Evolutionary conservation across 2,113 vertebrate genomes (phyloP).

Genomic region (Lethenteron camtschaticum): DNA sequence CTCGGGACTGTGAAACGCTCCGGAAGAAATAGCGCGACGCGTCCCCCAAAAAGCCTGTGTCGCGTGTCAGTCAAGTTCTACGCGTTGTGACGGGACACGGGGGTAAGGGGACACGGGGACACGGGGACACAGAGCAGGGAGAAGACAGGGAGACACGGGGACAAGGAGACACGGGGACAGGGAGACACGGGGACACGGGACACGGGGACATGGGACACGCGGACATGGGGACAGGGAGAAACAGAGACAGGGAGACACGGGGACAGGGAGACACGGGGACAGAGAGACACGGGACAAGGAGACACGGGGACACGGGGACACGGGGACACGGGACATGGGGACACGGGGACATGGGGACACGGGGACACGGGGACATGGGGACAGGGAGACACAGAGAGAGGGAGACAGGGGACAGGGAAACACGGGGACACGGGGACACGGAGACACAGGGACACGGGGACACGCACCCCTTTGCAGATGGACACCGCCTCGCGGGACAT

Average conservation of each 20-base stretch:
- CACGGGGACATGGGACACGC: background rate
- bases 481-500: slow-evolving; percentile 90
- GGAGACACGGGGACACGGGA: background rate
- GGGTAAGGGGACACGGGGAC: background rate
- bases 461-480: slow-evolving; percentile 88
- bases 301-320: background rate
- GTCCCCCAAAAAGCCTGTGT: too few relatives aligned
- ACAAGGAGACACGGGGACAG: background rate
- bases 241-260: background rate
- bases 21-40: too few relatives aligned
- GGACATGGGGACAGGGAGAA: background rate
- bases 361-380: background rate
- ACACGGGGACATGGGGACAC: background rate
- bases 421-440: background rate
- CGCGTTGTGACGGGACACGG: background rate
- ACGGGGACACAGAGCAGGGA: background rate
- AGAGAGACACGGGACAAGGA: background rate
- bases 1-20: too few relatives aligned
- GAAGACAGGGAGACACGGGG: background rate
- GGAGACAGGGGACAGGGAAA: background rate
- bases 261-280: background rate
- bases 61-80: too few relatives aligned
- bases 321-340: background rate
- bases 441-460: background rate
- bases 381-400: background rate